Evolutionary conservation across 2,888 invertebrate species (phyloP).

Genomic region (Myathropa florea): DNA sequence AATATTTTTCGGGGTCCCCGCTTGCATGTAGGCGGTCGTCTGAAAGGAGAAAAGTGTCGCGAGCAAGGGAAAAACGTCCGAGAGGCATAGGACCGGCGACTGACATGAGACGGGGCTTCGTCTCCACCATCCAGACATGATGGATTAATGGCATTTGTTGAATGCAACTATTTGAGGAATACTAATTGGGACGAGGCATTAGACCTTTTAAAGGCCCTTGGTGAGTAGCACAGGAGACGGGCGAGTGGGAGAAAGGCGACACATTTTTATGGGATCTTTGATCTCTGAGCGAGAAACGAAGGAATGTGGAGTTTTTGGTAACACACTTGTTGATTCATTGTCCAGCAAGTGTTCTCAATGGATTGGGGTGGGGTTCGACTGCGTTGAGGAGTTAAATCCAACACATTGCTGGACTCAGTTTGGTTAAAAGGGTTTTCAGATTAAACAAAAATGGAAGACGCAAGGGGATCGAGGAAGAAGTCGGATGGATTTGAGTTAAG

Average conservation of each 20-base stretch:
- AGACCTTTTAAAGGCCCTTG: conserved; percentile 23
- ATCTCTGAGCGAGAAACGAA: conserved; percentile 30
- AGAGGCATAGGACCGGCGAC: conserved; percentile 23
- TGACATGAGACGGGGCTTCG: conserved; percentile 28
- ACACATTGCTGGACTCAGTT: neutral
- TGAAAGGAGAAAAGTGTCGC: conserved; percentile 46
- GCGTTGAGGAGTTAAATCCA: neutral
- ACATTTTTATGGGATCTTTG: conserved; percentile 57
- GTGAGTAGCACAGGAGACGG: conserved; percentile 27
- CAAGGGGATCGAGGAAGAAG: neutral
- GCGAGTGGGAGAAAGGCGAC: neutral
- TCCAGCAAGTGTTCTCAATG: neutral
- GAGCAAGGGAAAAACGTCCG: neutral
- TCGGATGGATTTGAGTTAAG: too few species aligned
- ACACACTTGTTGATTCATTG: conserved; percentile 3
- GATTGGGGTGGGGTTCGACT: neutral
- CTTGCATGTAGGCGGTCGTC: conserved; percentile 47
- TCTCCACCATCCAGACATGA: conserved; percentile 24
- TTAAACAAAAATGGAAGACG: neutral
- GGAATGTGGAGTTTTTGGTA: neutral
- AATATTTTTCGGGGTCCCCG: neutral
- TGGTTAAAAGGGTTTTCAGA: neutral
- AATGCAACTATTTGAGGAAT: conserved; percentile 65
- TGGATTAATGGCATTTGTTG: conserved; percentile 60
- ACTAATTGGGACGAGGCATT: conserved; percentile 62